Percentiles rank a stretch among this genome's conserved stretches.
Conservation (phyloP, 2,888 invertebrate species). For the Caenorhabditis afra region DNA sequence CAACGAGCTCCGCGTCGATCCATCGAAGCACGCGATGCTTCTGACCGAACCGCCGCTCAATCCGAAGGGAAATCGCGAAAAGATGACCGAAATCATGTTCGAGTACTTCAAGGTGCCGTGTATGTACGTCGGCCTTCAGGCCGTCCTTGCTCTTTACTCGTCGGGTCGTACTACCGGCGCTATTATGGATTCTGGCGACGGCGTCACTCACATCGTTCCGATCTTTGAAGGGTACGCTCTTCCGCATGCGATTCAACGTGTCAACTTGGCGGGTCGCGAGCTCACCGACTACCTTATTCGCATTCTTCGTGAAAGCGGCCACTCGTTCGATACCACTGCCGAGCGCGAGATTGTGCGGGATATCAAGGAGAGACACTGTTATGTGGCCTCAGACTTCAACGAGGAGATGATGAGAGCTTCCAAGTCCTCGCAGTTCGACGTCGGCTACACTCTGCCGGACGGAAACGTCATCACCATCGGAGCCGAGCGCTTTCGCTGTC, state of each 20-base stretch:
- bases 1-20: conserved; percentile 95
- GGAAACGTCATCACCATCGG: conserved; percentile 85
- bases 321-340: conserved; percentile 81
- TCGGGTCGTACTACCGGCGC: conserved; percentile 82
- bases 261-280: conserved; percentile 83
- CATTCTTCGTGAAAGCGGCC: conserved; percentile 81
- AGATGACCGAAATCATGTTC: conserved; percentile 93
- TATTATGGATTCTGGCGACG: conserved; percentile 92
- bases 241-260: conserved; percentile 81
- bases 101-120: conserved; percentile 88
- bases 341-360: conserved; percentile 92
- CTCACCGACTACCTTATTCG: conserved; percentile 83
- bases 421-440: conserved; percentile 91
- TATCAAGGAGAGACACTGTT: conserved; percentile 94
- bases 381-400: conserved; percentile 88
- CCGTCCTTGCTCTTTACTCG: conserved; percentile 92
- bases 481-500: conserved; percentile 89
- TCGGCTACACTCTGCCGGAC: conserved; percentile 91
- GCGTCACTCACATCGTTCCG: conserved; percentile 87
- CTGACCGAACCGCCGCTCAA: conserved; percentile 83
- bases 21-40: conserved; percentile 90
- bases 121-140: conserved; percentile 89
- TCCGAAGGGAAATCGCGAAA: conserved; percentile 94
- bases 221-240: conserved; percentile 87
- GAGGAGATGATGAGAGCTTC: conserved; percentile 89